phyloP scores from a whole-genome alignment of 2,888 invertebrate species.

The Leptarthrus brevirostris region DNA sequence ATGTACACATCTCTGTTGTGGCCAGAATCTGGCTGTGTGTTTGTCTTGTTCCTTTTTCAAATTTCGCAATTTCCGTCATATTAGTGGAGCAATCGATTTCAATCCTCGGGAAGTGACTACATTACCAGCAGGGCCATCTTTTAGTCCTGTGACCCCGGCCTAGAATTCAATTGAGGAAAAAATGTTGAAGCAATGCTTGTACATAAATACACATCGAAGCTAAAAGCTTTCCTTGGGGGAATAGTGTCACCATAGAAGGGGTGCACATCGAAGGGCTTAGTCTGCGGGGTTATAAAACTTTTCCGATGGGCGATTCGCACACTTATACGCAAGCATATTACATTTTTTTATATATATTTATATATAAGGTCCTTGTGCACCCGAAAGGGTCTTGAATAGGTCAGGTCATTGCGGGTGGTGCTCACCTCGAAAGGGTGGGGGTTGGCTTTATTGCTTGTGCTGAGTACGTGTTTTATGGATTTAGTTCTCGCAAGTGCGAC shows the following conservation, averaged over 20 bases:
- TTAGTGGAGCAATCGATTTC: too few species aligned
- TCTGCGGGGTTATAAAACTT: not conserved
- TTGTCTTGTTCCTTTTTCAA: too few species aligned
- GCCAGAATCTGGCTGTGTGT: too few species aligned
- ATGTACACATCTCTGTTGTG: not conserved
- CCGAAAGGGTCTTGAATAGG: constrained; percentile 47
- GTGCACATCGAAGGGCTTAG: not conserved
- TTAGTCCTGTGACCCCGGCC: constrained; percentile 44
- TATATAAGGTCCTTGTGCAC: constrained; percentile 44
- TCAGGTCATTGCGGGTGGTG: constrained; percentile 43
- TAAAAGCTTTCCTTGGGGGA: constrained; percentile 29
- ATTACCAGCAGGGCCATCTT: too few species aligned
- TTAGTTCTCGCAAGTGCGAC: not conserved
- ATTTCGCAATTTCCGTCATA: too few species aligned
- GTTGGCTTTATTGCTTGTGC: not conserved
- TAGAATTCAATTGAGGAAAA: constrained; percentile 22
- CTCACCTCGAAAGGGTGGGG: constrained; percentile 9
- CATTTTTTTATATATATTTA: too few species aligned
- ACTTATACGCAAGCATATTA: not conserved
- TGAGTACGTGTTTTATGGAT: not conserved
- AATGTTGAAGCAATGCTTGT: not conserved
- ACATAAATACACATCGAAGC: constrained; percentile 2
- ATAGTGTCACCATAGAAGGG: constrained; percentile 14
- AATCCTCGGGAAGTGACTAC: too few species aligned
- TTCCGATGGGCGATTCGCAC: not conserved